Base-by-base conservation (phyloP, 2,797 vertebrate species). In the Erpetoichthys calabaricus region DNA sequence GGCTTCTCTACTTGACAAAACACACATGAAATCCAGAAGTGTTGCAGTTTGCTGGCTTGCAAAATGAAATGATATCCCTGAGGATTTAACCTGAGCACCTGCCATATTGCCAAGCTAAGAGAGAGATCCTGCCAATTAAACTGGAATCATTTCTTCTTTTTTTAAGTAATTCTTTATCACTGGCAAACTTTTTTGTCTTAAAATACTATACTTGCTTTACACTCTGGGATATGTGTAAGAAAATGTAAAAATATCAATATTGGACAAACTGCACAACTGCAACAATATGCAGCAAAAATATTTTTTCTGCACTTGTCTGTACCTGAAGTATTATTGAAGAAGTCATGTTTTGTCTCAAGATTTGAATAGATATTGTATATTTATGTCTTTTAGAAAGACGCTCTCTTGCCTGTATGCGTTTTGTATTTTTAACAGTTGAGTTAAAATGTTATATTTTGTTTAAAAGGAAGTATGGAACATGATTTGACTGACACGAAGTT, bases 361-460 rank as follows among this genome's bases (percentile, higher is more conserved):
- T 86, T 88, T 85, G 87, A 78, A 82, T 92, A 87, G 86, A 85
- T 86, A 85, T 88, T 77, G 86, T 79, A 69, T 72, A 89, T 81
- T 91, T 96, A 94, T 86, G 92, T 95, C 92, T 96, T 95, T 96
- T 88, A 95, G 90, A 95, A 96, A 95, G 92, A 95, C 92, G 88
- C 65, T 52, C 10, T 73, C 87, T 88, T 82, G 88, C 90, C 86
- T 82, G 84, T 91, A 89, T 75, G 90, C 88, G 89, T 91, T 91
- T 91, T 91, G 87, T 95, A 88, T 89, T 94, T 94, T 89, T 92
- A 93, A 80, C 73, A 80, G 89, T 71, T 91, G 86, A 86, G 79
- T 91, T 91, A 94, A 94, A 88, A 94, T 94, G 89, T 90, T 92
- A 86, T 94, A 95, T 96, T 96, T 95, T 93, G 86, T 91, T 93